These are phyloP conservation scores for Bovichtus diacanthus DNA, from an alignment of 2,797 vertebrate genomes.

Conservation along the genomic window DNA sequence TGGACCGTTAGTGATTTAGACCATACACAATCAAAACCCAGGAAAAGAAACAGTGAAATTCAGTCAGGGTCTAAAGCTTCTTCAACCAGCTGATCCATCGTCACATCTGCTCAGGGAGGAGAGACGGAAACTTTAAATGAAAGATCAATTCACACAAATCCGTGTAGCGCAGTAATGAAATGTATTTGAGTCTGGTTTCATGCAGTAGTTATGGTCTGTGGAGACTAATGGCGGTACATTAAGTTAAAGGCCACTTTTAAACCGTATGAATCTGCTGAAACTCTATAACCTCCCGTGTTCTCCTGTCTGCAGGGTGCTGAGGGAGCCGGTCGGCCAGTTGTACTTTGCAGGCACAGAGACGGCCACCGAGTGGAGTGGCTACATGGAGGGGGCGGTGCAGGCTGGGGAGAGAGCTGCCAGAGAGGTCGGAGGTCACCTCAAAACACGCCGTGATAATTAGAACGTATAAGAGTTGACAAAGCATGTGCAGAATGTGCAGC, in stretches of 20 bases:
- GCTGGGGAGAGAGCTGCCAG: constrained; percentile 95
- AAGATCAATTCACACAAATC: not conserved
- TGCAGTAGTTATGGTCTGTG: not conserved
- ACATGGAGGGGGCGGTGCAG: constrained; percentile 97
- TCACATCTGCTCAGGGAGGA: not conserved
- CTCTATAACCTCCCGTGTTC: not conserved
- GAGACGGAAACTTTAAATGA: not conserved
- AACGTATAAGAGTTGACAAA: too few relatives aligned
- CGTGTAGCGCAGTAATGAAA: not conserved
- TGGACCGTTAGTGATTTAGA: not conserved
- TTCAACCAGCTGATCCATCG: not conserved
- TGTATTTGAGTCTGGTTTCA: not conserved
- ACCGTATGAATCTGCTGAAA: not conserved
- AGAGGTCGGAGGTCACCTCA: constrained; percentile 86
- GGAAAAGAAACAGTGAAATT: not conserved
- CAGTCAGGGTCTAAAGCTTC: not conserved
- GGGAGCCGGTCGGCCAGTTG: constrained; percentile 90
- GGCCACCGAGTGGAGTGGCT: constrained; percentile 96
- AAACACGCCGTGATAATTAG: not conserved
- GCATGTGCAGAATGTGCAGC: too few relatives aligned
- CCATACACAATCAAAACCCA: not conserved
- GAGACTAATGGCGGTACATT: not conserved
- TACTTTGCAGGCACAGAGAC: constrained; percentile 98
- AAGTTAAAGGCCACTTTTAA: not conserved
- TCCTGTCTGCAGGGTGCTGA: constrained; percentile 86